Base-by-base conservation (phyloP, 2,888 invertebrate species). In the Teleogryllus oceanicus region DNA sequence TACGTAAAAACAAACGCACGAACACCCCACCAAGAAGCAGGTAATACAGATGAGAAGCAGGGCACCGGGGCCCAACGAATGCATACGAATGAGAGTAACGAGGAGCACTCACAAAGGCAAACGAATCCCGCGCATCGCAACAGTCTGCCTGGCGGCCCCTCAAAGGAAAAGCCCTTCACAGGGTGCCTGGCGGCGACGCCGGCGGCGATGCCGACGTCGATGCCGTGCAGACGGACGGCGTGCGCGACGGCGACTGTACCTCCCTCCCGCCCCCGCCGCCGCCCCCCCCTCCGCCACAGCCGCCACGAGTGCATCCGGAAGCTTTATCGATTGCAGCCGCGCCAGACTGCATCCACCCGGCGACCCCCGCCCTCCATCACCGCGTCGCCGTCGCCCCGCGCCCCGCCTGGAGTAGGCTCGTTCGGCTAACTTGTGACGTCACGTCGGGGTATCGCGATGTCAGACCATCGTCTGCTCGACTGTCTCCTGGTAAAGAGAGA, bases 261-360 rank as follows among this genome's bases (percentile, higher is more conserved):
- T 62, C 62, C 62, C 62, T 24, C 12, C 62, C 62, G 16, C 62
- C n/a, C 2, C n/a, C 62, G 62, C 62, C 62, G 16, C 62, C n/a
- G 16, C n/a, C 62, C 12, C 12, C n/a, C 11, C 62, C n/a, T 11
- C n/a, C 62, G 11, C 62, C 37, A 8, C 62, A 13, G n/a, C 62
- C 62, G 62, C 13, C 62, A 62, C n/a, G 62, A 62, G 62, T 62
- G 62, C 62, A 62, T 62, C 62, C 62, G 62, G 62, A 62, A 62
- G 62, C 62, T 62, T 62, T 62, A 62, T 62, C 62, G 62, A 62
- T 62, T 62, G 62, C 62, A 62, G 62, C 62, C 13, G 62, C 62
- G 62, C 62, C 62, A 62, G 62, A 62, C 62, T 62, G 62, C 62
- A 62, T 62, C 62, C n/a, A n/a, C 62, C 62, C 62, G 62, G 16